These are phyloP conservation scores for Indicator indicator DNA, from an alignment of 2,113 vertebrate genomes.

Conservation along the genomic window DNA sequence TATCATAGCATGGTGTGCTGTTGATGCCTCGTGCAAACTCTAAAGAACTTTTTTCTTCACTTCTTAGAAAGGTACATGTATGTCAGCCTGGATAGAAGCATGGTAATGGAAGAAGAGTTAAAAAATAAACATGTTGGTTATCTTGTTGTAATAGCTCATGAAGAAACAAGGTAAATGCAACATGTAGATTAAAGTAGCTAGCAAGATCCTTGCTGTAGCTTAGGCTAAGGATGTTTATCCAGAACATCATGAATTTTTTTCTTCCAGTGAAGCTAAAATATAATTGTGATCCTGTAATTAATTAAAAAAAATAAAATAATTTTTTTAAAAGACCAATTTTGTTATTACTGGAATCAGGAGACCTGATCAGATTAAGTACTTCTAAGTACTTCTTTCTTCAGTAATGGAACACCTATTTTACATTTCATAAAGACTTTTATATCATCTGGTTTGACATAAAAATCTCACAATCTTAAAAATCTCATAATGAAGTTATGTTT, in stretches of 20 bases:
- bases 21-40: not conserved
- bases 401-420: not conserved
- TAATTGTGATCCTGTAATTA: not conserved
- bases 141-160: not conserved
- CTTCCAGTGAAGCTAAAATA: not conserved
- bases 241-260: not conserved
- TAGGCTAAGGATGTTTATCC: not conserved
- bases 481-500: not conserved
- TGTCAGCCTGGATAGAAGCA: not conserved
- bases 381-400: not conserved
- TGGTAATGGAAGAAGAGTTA: not conserved
- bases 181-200: not conserved
- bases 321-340: not conserved
- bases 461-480: not conserved
- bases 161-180: not conserved
- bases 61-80: not conserved
- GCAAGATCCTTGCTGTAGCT: not conserved
- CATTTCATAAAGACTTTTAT: not conserved
- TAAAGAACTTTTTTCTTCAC: not conserved
- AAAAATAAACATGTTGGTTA: not conserved
- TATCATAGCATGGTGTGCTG: not conserved
- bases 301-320: too few relatives aligned
- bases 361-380: not conserved
- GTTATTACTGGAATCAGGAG: not conserved
- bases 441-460: not conserved